Conservation (phyloP, 2,113 vertebrate genomes). For the Egretta garzetta region DNA sequence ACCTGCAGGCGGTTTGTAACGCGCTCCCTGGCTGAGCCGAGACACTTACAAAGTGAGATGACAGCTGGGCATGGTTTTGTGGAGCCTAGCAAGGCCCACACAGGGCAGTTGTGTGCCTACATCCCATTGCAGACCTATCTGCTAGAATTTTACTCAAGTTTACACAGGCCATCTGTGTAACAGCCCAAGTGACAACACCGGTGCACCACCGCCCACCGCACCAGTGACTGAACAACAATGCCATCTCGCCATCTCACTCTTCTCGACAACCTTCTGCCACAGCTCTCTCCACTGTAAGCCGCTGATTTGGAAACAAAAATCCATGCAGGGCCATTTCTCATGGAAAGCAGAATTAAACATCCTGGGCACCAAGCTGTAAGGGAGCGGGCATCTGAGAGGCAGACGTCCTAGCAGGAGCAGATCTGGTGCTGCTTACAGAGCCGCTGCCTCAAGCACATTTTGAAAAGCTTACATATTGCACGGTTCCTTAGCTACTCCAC, state of each 20-base stretch:
- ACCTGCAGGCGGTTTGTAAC: not conserved
- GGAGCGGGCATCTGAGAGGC: not conserved
- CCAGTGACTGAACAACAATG: not conserved
- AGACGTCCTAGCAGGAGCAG: not conserved
- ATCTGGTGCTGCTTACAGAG: not conserved
- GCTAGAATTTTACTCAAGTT: constrained; percentile 8
- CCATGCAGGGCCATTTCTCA: not conserved
- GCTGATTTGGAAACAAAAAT: not conserved
- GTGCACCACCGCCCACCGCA: not conserved
- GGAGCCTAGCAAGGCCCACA: constrained; percentile 42
- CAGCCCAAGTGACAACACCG: not conserved
- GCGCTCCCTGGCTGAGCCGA: not conserved
- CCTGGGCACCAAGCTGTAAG: not conserved
- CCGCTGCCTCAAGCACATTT: not conserved
- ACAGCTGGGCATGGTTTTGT: constrained; percentile 20
- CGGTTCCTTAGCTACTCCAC: constrained; percentile 24
- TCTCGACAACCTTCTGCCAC: not conserved
- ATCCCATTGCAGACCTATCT: constrained; percentile 27
- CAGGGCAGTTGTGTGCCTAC: not conserved
- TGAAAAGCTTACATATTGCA: constrained; percentile 17
- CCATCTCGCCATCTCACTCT: not conserved
- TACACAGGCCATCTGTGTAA: constrained; percentile 17
- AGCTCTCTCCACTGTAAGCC: not conserved
- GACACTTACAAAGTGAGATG: not conserved
- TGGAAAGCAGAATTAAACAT: not conserved